Conservation (phyloP, 2,797 vertebrate genomes). For the Macroramphosus scolopax region DNA sequence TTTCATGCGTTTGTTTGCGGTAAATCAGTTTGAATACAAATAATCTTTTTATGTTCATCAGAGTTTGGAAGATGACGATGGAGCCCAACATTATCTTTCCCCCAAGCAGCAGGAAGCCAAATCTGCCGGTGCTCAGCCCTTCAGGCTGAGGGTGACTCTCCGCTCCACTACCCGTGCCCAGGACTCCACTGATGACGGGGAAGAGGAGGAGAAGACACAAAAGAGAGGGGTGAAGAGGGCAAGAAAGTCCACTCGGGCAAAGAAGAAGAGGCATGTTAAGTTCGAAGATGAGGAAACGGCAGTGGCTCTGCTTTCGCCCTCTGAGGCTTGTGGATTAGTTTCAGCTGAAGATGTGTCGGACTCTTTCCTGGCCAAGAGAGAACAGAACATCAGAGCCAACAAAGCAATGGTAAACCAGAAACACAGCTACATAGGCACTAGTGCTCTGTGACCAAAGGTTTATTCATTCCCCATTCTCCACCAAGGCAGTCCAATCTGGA, state of each 20-base stretch:
- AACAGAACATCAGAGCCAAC: conserved; percentile 79
- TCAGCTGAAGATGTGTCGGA: conserved; percentile 36
- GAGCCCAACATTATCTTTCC: conserved; percentile 7
- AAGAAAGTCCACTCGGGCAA: conserved; percentile 4
- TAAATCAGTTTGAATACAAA: neutral
- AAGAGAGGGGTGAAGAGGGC: conserved; percentile 6
- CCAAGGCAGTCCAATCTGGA: too few relatives aligned
- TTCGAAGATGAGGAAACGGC: conserved; percentile 39
- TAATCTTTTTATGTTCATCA: conserved; percentile 7
- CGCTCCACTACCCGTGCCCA: conserved; percentile 14
- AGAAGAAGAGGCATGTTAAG: conserved; percentile 26
- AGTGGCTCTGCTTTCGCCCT: neutral
- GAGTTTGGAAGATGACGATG: conserved; percentile 32
- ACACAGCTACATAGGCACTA: fast-evolving
- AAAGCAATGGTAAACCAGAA: conserved; percentile 77
- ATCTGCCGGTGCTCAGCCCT: conserved; percentile 19
- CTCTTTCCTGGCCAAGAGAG: conserved; percentile 73
- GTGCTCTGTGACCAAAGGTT: neutral
- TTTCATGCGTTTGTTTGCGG: too few relatives aligned
- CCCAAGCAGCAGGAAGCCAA: conserved; percentile 4
- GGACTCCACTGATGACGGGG: conserved; percentile 8
- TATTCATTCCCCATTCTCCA: too few relatives aligned
- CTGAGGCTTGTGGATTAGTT: conserved; percentile 34
- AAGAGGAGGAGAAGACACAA: neutral
- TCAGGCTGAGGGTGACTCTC: conserved; percentile 70